These are phyloP conservation scores for Phycodurus eques DNA, from an alignment of 2,113 vertebrate genomes.

Conservation along the genomic window DNA sequence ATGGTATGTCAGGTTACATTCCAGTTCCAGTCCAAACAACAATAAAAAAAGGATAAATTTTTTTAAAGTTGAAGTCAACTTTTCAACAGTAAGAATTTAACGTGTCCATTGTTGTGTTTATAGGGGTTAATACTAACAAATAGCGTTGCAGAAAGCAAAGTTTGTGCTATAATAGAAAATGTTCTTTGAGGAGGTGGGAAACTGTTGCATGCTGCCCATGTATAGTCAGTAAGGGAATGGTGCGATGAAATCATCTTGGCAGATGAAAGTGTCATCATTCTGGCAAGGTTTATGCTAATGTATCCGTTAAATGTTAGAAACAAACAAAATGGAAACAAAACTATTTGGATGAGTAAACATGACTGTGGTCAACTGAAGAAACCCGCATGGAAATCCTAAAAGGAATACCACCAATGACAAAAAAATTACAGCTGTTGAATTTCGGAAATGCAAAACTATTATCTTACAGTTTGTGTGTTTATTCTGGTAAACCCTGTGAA, in stretches of 20 bases:
- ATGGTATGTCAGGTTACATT: not conserved
- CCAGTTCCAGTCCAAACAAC: not conserved
- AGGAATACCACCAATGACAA: not conserved
- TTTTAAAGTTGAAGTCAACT: not conserved
- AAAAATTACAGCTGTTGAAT: not conserved
- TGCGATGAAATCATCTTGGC: not conserved
- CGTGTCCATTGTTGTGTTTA: slow-evolving; percentile 27
- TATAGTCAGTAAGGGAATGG: not conserved
- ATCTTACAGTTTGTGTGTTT: not conserved
- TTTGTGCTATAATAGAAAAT: slow-evolving; percentile 26
- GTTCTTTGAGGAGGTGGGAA: slow-evolving; percentile 9
- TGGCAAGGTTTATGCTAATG: not conserved
- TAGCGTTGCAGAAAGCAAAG: slow-evolving; percentile 6
- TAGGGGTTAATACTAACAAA: slow-evolving; percentile 23
- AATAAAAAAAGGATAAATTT: not conserved
- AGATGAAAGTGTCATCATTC: not conserved
- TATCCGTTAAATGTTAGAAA: not conserved
- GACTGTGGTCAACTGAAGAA: not conserved
- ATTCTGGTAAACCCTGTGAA: not conserved
- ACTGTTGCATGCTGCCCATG: slow-evolving; percentile 35
- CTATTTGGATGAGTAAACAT: not conserved
- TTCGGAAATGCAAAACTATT: not conserved
- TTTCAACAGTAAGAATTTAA: slow-evolving; percentile 10
- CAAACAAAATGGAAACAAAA: not conserved
- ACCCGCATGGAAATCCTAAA: not conserved